Conservation (phyloP, 2,113 vertebrate species). For the Poecile atricapillus region DNA sequence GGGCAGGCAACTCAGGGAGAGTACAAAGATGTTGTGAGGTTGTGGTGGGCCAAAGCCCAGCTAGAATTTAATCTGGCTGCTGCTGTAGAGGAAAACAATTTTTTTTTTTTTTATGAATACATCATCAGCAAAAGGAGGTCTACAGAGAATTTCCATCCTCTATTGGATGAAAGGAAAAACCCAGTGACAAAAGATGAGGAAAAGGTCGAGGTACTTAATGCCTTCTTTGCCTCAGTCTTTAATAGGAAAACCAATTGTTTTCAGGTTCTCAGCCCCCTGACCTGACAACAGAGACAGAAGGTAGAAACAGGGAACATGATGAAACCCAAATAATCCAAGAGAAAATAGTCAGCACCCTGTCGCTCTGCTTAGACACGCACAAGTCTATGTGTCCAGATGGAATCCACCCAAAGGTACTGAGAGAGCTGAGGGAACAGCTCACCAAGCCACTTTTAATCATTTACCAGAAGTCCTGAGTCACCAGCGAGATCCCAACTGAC, state of each 20-base stretch:
- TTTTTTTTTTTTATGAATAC: rapidly evolving
- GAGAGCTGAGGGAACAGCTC: background rate
- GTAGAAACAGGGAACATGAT: background rate
- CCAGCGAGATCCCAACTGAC: background rate
- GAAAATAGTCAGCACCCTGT: background rate
- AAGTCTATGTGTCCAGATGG: background rate
- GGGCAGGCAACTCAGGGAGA: background rate
- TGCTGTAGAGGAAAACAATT: background rate
- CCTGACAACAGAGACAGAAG: background rate
- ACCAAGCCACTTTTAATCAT: background rate
- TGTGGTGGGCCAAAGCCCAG: background rate
- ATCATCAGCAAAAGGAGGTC: background rate
- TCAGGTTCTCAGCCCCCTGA: background rate
- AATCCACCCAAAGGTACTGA: background rate
- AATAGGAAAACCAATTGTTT: background rate
- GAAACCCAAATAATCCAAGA: background rate
- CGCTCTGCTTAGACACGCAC: background rate
- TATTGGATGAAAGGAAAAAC: background rate
- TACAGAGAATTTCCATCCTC: background rate
- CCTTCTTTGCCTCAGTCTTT: background rate
- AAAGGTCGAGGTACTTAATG: background rate
- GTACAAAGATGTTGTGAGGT: background rate
- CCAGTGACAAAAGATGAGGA: background rate
- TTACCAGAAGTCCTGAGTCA: background rate
- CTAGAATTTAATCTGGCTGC: background rate